A percentile compares a stretch with the other conserved stretches of the same genome.
Evolutionary conservation across 2,113 vertebrate species (phyloP).

Genomic region (Mesitornis unicolor): DNA sequence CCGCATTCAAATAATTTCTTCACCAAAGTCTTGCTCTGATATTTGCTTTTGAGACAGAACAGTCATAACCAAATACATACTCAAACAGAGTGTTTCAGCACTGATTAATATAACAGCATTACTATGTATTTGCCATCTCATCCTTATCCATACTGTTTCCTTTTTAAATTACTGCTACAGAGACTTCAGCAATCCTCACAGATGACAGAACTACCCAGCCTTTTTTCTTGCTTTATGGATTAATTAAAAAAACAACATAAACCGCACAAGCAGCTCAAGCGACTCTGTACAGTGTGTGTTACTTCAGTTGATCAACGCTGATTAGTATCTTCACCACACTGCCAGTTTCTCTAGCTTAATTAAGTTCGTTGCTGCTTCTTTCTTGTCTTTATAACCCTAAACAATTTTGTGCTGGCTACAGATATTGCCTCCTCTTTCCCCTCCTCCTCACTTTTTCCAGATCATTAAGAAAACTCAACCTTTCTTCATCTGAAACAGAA

Average conservation of each 20-base stretch:
- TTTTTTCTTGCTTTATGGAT: background rate
- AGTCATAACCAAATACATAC: background rate
- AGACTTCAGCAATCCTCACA: background rate
- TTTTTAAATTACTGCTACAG: background rate
- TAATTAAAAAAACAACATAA: background rate
- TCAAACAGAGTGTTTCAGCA: background rate
- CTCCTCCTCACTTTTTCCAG: background rate
- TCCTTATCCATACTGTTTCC: background rate
- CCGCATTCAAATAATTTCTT: background rate
- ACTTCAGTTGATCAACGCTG: background rate
- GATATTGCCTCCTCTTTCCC: background rate
- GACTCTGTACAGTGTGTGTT: background rate
- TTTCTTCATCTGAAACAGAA: background rate
- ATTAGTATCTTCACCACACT: background rate
- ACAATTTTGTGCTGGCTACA: background rate
- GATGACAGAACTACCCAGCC: background rate
- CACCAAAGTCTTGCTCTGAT: background rate
- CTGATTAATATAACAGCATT: background rate
- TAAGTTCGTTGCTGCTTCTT: background rate
- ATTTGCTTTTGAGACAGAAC: background rate
- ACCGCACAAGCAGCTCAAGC: background rate
- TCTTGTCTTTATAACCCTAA: background rate
- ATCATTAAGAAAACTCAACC: background rate
- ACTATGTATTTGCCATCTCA: background rate
- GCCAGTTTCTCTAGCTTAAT: background rate